Evolutionary conservation across 2,113 vertebrate species (phyloP).

Genomic region (Marmota flaviventris): DNA sequence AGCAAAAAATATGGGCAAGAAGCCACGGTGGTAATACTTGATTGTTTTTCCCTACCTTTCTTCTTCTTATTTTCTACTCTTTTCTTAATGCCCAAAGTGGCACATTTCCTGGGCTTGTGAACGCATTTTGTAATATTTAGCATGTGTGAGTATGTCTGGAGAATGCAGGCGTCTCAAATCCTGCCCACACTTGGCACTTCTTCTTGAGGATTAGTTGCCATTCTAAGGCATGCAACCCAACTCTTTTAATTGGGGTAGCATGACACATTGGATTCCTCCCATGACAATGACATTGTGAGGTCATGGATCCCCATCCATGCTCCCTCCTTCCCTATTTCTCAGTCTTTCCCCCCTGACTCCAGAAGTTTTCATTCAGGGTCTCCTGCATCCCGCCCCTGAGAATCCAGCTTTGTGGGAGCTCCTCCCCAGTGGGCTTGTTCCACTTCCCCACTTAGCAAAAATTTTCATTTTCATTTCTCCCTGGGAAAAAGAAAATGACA

Average conservation of each 20-base stretch:
- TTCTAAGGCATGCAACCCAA: neutral
- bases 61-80: neutral
- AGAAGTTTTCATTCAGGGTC: neutral
- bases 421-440: neutral
- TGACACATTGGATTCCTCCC: neutral
- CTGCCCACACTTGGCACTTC: neutral
- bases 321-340: neutral
- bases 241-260: neutral
- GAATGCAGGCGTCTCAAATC: neutral
- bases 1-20: neutral
- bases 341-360: neutral
- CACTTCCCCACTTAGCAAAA: neutral
- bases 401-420: neutral
- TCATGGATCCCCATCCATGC: neutral
- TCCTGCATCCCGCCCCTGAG: neutral
- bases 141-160: neutral
- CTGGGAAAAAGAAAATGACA: neutral
- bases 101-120: neutral
- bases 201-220: neutral
- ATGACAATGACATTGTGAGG: neutral
- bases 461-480: conserved; percentile 57
- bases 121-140: neutral
- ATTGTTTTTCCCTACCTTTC: neutral
- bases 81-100: neutral
- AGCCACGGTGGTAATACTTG: neutral